Evolutionary conservation across 2,888 invertebrate species (phyloP), one percentile per base, ranked within the genome.

Genomic region (Muscina levida): DNA sequence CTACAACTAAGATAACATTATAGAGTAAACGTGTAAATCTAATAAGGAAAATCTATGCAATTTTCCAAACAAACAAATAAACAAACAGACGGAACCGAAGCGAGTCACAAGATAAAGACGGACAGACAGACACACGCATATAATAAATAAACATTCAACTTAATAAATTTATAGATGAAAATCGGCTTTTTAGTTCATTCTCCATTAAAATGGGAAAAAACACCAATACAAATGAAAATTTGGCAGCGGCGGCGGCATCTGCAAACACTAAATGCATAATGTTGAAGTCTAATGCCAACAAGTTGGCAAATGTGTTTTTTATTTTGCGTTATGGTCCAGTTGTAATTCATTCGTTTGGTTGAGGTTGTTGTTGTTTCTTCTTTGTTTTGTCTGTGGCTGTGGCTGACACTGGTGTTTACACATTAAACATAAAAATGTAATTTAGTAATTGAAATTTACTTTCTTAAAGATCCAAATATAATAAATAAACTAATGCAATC

Each of bases 251-350:
- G n/a, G n/a, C n/a, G n/a, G n/a, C n/a, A n/a, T n/a, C n/a, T n/a
- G n/a, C n/a, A n/a, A n/a, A n/a, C n/a, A n/a, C 31, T 31, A 31
- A 31, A 31, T 31, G 31, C 31, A 31, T 31, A 31, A n/a, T n/a
- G n/a, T n/a, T 31, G 6, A 17, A 17, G 37, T 11, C 56, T 6
- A 42, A 62, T 31, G 46, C 26, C 77, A 77, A 72, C 73, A 77
- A 70, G 80, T 80, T 73, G 72, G 70, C 66, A 42, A 26, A 6
- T 17, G n/a, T 48, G 17, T 15, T 31, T 31, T 31, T 48, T 48
- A n/a, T n/a, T 10, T 19, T 10, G 19, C 15, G 31, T 77, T 71
- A 81, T 77, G 80, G 80, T 81, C 80, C 73, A 81, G 51, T 81
- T 77, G 80, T 37, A 66, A 71, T 71, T 72, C 46, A 71, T 70